Base-by-base conservation (phyloP, 2,113 vertebrate genomes). In the Trochalopteron elliotii region DNA sequence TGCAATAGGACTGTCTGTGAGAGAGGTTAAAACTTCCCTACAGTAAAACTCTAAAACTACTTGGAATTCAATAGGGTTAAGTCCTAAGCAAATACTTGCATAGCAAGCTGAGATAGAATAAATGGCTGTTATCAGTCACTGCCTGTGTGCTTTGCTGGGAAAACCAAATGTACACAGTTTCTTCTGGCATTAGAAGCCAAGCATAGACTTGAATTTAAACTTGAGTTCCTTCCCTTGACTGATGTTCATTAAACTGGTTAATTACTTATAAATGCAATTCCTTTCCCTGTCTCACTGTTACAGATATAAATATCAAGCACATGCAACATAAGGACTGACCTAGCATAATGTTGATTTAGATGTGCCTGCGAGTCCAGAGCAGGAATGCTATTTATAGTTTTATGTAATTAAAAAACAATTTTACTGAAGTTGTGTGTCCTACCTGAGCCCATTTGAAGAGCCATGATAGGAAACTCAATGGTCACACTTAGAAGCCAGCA, bases 141-240 rank as follows among this genome's bases (percentile, higher is more conserved):
- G 78, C 44, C 31, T 69, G 28, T 87, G 55, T 87, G 60, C 88
- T 93, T 88, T 95, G 39, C 85, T 90, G 68, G 71, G 78, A 72
- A 96, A 93, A 63, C 55, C 78, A 74, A 94, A 67, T 39, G 20
- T 72, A 83, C 42, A 25, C 25, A 44, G 55, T 78, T 93, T 93
- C 44, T 77, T 90, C 79, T 88, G 68, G 64, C 39, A 55, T 16
- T 59, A 70, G 44, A 25, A 90, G 71, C 84, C 68, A 83, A 86
- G 61, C 53, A 79, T 39, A 89, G 74, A 75, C 70, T 81, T 79
- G 75, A 83, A 92, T 87, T 97, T 90, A 83, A 93, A 86, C 78
- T 87, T 85, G 53, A 75, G 57, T 57, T 91, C 30, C 19, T 30
- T 87, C 16, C 65, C 39, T 69, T 89, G 70, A 28, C 61, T 85